Percentiles rank a stretch among this genome's conserved stretches.
Conservation (phyloP, 2,113 vertebrate species). For the Tenebrosternarchus preto region DNA sequence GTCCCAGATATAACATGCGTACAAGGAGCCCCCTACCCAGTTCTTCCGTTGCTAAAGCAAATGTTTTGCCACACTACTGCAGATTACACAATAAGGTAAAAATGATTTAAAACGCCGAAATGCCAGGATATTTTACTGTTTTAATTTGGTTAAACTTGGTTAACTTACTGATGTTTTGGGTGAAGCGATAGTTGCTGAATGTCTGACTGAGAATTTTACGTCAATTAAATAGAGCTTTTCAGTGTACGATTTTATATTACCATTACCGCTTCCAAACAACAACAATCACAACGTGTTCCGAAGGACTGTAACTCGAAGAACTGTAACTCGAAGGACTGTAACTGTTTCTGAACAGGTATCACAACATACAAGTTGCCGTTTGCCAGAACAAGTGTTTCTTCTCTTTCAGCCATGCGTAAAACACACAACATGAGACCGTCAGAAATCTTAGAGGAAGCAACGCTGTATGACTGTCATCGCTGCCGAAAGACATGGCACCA, state of each 20-base stretch:
- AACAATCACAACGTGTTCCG: neutral
- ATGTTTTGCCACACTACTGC: no score
- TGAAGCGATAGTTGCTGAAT: no score
- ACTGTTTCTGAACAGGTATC: neutral
- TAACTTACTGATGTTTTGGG: no score
- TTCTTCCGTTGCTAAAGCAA: no score
- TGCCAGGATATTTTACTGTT: no score
- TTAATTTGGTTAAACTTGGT: no score
- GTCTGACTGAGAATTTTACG: no score
- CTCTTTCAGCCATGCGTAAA: neutral
- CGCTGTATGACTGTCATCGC: constrained; percentile 7
- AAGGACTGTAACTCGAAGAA: neutral
- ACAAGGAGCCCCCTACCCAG: neutral
- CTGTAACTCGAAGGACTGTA: neutral
- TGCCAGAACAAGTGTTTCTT: constrained; percentile 18
- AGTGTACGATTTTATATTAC: no score
- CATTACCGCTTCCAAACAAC: neutral
- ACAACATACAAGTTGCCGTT: neutral
- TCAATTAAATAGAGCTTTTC: no score
- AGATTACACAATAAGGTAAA: no score
- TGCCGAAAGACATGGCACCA: constrained; percentile 23
- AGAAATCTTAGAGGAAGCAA: constrained; percentile 19
- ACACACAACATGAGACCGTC: neutral
- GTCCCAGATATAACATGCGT: neutral
- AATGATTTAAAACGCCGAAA: no score